Percentiles rank a stretch among this genome's conserved stretches.
Evolutionary conservation across 1,140 invertebrate genomes (phyloP).

Genomic region (Triops longicaudatus): DNA sequence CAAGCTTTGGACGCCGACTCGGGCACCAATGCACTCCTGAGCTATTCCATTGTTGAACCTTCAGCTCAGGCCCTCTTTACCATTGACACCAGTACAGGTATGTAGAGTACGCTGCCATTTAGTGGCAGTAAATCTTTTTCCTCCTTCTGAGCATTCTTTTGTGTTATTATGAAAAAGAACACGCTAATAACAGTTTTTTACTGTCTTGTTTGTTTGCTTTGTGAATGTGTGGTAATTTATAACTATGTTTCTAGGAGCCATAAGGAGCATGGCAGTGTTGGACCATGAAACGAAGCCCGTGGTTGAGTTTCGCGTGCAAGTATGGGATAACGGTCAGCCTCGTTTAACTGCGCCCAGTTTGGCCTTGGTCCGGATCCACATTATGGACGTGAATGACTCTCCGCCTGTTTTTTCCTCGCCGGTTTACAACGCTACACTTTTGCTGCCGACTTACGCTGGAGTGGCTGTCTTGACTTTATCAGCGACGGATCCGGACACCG

Average conservation of each 20-base stretch:
- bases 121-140: no score
- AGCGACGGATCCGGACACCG: conserved; percentile 64
- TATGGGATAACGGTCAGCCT: conserved; percentile 72
- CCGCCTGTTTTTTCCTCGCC: conserved; percentile 61
- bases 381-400: conserved; percentile 80
- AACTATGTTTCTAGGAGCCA: conserved; percentile 50
- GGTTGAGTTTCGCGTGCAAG: conserved; percentile 74
- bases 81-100: conserved; percentile 73
- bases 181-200: no score
- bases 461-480: conserved; percentile 55
- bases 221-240: background rate
- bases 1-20: conserved; percentile 68
- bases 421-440: conserved; percentile 64
- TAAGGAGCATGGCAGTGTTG: conserved; percentile 62
- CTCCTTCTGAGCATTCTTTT: no score
- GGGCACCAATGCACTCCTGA: conserved; percentile 67
- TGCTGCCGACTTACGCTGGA: conserved; percentile 68
- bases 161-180: no score
- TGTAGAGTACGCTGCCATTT: no score
- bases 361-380: conserved; percentile 61
- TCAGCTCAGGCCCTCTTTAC: conserved; percentile 61
- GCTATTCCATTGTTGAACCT: conserved; percentile 75
- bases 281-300: conserved; percentile 67
- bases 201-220: no score
- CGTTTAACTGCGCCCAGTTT: conserved; percentile 62